Conservation (phyloP, 2,888 invertebrate species). For the Agonopterix arenella region DNA sequence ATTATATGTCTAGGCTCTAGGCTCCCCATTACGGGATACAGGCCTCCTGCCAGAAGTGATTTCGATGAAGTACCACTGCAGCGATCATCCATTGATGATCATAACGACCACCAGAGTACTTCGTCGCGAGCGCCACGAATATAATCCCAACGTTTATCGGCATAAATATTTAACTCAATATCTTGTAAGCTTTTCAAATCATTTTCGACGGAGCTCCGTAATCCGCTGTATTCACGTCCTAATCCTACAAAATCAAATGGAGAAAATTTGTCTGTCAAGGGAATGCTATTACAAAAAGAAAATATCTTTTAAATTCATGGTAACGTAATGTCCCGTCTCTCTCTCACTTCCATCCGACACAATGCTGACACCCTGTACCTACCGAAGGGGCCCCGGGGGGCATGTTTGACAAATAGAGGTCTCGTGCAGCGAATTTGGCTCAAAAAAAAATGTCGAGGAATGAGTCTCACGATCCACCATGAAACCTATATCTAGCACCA, state of each 20-base stretch:
- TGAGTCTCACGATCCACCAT: conserved; percentile 41
- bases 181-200: conserved; percentile 17
- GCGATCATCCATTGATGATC: no score
- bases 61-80: no score
- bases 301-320: conserved; percentile 34
- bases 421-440: conserved; percentile 60
- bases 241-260: conserved; percentile 36
- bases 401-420: conserved; percentile 65
- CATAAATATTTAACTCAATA: conserved; percentile 5
- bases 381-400: conserved; percentile 31
- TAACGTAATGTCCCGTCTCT: conserved; percentile 22
- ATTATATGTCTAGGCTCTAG: no score
- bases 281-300: conserved; percentile 8
- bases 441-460: conserved; percentile 61
- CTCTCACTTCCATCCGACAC: conserved; percentile 29
- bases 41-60: no score
- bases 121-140: background rate
- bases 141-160: no score
- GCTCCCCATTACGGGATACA: no score
- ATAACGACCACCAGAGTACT: background rate
- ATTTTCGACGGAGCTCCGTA: conserved; percentile 19
- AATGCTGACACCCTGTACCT: conserved; percentile 31
- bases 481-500: conserved; percentile 41
- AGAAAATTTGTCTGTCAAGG: conserved; percentile 15
- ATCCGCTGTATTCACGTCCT: conserved; percentile 21